Conservation (phyloP, 2,113 vertebrate species). For the Panthera uncia region DNA sequence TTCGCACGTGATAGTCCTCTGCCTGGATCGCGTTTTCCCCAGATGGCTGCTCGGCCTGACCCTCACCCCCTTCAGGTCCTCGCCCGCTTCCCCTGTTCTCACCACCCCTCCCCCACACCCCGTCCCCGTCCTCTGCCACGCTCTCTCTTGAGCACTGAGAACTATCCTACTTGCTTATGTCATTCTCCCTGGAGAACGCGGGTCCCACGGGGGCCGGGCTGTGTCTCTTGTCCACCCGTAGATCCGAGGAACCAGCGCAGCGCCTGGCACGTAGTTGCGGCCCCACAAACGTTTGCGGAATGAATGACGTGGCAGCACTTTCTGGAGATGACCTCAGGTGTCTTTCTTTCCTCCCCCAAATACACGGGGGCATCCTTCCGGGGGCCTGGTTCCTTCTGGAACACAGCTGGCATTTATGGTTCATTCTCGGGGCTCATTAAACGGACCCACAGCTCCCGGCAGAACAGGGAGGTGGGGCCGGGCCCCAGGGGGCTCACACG, state of each 20-base stretch:
- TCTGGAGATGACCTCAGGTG: fast-evolving
- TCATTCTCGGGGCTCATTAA: not conserved
- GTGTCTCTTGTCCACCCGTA: fast-evolving
- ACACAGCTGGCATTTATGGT: fast-evolving
- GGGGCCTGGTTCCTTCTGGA: not conserved
- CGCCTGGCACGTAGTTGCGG: not conserved
- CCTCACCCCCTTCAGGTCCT: not conserved
- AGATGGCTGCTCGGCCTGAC: not conserved
- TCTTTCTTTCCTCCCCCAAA: not conserved
- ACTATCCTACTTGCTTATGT: fast-evolving
- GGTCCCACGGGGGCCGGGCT: not conserved
- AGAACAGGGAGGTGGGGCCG: not conserved
- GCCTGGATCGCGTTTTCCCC: no score
- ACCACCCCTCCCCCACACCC: fast-evolving
- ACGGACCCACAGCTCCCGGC: not conserved
- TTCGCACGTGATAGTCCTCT: not conserved
- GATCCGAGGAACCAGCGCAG: not conserved
- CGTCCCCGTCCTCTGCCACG: fast-evolving
- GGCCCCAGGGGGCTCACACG: fast-evolving
- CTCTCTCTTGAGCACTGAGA: not conserved
- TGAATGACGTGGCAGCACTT: fast-evolving
- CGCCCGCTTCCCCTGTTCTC: fast-evolving
- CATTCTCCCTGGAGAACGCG: not conserved
- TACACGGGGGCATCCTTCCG: fast-evolving
- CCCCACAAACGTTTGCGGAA: fast-evolving